Conservation (phyloP, 2,113 vertebrate species). For the Nibea coibor region DNA sequence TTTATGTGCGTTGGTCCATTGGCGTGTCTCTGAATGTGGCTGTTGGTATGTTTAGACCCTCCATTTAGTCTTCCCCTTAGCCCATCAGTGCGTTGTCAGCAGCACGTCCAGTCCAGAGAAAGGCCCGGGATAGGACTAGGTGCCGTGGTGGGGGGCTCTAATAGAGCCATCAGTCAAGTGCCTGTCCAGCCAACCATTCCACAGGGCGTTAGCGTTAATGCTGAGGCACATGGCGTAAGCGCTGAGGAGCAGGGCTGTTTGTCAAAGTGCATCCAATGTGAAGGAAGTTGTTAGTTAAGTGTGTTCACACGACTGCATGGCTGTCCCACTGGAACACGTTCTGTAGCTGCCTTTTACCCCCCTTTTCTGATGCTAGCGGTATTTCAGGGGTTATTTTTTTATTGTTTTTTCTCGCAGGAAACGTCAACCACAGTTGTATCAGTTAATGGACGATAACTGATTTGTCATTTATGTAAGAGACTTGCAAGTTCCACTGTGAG, state of each 20-base stretch:
- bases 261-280: conserved; percentile 83
- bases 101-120: conserved; percentile 84
- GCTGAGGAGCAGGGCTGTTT: conserved; percentile 80
- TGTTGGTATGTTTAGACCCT: conserved; percentile 77
- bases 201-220: conserved; percentile 79
- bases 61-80: conserved; percentile 79
- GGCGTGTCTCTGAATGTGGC: conserved; percentile 64
- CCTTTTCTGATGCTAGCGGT: background rate
- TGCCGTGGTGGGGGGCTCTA: conserved; percentile 89
- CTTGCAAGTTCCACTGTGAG: no score
- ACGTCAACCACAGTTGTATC: background rate
- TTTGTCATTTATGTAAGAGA: background rate
- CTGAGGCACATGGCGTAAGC: conserved; percentile 78
- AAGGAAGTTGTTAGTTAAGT: conserved; percentile 85
- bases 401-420: background rate
- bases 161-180: conserved; percentile 94
- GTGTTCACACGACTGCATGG: conserved; percentile 66
- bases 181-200: conserved; percentile 83
- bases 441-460: background rate
- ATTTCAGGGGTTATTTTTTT: background rate
- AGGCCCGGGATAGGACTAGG: conserved; percentile 86
- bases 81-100: conserved; percentile 89
- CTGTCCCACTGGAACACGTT: conserved; percentile 58
- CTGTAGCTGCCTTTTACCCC: conserved; percentile 21
- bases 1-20: conserved; percentile 60